Evolutionary conservation across 2,888 invertebrate species (phyloP).

Genomic region (Torymus tubicola): DNA sequence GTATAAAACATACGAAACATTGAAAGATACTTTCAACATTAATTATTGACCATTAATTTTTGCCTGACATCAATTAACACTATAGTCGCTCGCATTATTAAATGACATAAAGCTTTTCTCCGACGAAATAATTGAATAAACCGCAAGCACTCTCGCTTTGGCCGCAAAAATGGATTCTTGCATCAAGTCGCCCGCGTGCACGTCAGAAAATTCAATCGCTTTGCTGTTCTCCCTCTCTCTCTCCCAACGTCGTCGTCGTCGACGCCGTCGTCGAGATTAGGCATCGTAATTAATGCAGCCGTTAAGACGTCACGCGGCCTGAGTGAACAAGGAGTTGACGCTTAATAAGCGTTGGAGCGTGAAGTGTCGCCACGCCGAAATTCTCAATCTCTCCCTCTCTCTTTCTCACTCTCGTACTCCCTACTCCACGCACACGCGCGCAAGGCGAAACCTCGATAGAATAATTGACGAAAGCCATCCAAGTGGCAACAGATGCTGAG

Average conservation of each 20-base stretch:
- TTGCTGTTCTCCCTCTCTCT: neutral
- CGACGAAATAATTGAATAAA: neutral
- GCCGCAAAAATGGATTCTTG: constrained; percentile 9
- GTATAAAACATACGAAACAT: no score
- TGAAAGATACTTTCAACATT: no score
- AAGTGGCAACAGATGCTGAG: constrained; percentile 60
- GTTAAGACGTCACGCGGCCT: constrained; percentile 42
- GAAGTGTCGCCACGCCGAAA: constrained; percentile 37
- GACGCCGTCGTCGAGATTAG: constrained; percentile 28
- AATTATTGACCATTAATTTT: neutral
- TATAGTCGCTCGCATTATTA: neutral
- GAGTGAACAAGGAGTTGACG: constrained; percentile 38
- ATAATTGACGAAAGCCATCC: constrained; percentile 58
- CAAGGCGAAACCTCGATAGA: constrained; percentile 49
- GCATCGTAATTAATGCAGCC: constrained; percentile 54
- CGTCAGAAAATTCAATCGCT: constrained; percentile 40
- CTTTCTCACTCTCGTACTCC: neutral
- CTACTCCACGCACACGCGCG: neutral
- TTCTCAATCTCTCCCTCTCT: constrained; percentile 9
- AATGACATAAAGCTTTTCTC: constrained; percentile 14
- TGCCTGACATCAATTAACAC: constrained; percentile 30
- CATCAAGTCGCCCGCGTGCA: neutral
- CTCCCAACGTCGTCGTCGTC: neutral
- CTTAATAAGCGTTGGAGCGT: constrained; percentile 49
- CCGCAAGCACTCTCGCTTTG: neutral